Base-by-base conservation (phyloP, 2,113 vertebrate genomes). In the Syngnathus floridae region DNA sequence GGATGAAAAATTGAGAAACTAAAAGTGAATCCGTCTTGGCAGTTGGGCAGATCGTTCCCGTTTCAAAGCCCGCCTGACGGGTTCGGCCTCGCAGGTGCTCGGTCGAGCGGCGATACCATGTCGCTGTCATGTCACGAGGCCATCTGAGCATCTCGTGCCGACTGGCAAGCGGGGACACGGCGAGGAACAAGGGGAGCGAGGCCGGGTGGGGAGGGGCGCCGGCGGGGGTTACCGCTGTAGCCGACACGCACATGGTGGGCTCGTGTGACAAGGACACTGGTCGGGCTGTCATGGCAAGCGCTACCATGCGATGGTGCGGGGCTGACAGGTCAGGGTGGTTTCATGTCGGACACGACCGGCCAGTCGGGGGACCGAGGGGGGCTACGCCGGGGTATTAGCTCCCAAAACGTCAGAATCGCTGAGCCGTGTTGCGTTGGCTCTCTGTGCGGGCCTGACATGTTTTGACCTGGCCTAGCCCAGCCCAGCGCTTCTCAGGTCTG, bases 231-330 rank as follows among this genome's bases (percentile, higher is more conserved):
- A 31, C 38, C 67, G 76, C 71, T 82, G 78, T 73, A 63, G 79
- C 21, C 54, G 76, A 81, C 70, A 64, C 69, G 74, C 73, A 74
- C 61, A 63, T 19, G 73, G 73, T 67, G 78, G 74, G 64, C 64
- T 38, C 65, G 62, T 75, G 78, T 89, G 88, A 88, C 85, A 90
- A 88, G 70, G 87, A 88, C 87, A 90, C 82, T 80, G 82, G 85
- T 89, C 80, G 78, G 81, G 81, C 85, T 88, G 87, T 88, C 87
- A 82, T 84, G 71, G 77, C 13, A 38, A 71, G 74, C 46, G 61
- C 79, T 65, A 40, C 66, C 46, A 69, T 76, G 72, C 74, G 70
- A 86, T 74, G 82, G 86, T 78, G 79, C 61, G 10, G 75, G 76
- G 75, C 81, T 86, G 88, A 90, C 88, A 89, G 87, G 90, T 88